Evolutionary conservation across 1,140 invertebrate species (phyloP), one percentile per base, ranked within the genome.

Genomic region (Trachelipus rathkii): DNA sequence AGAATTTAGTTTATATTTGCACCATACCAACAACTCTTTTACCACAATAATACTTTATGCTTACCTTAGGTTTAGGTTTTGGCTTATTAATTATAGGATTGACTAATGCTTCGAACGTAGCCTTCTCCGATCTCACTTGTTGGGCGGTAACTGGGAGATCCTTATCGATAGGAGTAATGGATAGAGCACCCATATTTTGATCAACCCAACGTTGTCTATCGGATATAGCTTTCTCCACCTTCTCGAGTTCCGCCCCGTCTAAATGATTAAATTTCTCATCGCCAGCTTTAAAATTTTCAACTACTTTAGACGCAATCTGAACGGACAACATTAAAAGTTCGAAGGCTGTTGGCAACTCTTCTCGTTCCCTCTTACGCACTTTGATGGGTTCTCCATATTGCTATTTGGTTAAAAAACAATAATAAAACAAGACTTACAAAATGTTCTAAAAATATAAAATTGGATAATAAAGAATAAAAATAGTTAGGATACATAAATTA

Each of bases 191-290:
- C 68, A 91, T 85, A 78, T 91, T 89, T 69, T 88, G 86, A 74
- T 95, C 92, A 23, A 94, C 86, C 94, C 94, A 97, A 15, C 84
- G 83, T 46, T 84, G 83, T 72, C 88, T 87, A 73, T 89, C 86
- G 44, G 84, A 82, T 67, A 88, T 82, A 19, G 86, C 84, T 80
- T 87, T 87, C 70, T 85, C 81, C 23, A 86, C 86, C 83, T 94
- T 93, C 71, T 91, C 89, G 0, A 95, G 86, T 79, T 97, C 95
- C 9, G 89, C 90, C 33, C 90, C 89, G 5, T 91, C 89, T 23
- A 97, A 84, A 83, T 98, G 95, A 70, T 89, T 87, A 84, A 92
- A 97, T 83, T 93, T 94, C 73, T 91, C 87, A 83, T 94, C 92
- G 5, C 91, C 91, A 60, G 88, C 87, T 81, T 86, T 88, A 78